phyloP scores from a whole-genome alignment of 1,140 invertebrate genomes.

The Condylostylus longicornis region DNA sequence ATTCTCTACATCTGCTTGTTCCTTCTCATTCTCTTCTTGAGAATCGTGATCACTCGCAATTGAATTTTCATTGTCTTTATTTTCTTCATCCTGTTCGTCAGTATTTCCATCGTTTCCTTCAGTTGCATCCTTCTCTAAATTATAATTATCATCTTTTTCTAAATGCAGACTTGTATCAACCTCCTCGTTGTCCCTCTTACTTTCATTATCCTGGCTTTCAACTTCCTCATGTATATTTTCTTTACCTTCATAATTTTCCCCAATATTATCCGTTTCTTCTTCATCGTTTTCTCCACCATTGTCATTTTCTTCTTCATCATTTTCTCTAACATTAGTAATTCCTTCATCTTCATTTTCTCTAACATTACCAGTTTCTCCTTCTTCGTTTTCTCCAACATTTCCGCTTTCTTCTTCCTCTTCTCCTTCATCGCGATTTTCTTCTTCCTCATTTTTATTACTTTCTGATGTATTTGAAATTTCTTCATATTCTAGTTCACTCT shows the following conservation, averaged over 20 bases:
- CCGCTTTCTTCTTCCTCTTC: slow-evolving; percentile 7
- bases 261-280: background rate
- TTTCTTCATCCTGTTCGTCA: background rate
- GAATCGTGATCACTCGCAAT: slow-evolving; percentile 28
- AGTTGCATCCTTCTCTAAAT: background rate
- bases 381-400: slow-evolving; percentile 15
- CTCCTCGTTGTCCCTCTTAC: slow-evolving; percentile 9
- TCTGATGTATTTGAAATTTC: too few relatives aligned
- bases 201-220: slow-evolving; percentile 7
- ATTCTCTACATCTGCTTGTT: slow-evolving; percentile 7
- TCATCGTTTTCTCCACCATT: background rate
- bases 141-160: background rate
- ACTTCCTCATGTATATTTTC: slow-evolving; percentile 13
- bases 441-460: slow-evolving; percentile 5
- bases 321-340: slow-evolving; percentile 13
- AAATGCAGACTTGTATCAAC: slow-evolving; percentile 7
- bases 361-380: slow-evolving; percentile 9
- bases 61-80: slow-evolving; percentile 5
- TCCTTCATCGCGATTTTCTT: slow-evolving; percentile 1
- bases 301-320: slow-evolving; percentile 11
- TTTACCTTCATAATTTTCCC: slow-evolving; percentile 8
- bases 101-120: background rate
- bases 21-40: slow-evolving; percentile 14
- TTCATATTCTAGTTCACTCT: too few relatives aligned
- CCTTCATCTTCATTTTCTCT: slow-evolving; percentile 4